phyloP scores from a whole-genome alignment of 64 coral and sea anemone species.

The Astreopora myriophthalma region DNA sequence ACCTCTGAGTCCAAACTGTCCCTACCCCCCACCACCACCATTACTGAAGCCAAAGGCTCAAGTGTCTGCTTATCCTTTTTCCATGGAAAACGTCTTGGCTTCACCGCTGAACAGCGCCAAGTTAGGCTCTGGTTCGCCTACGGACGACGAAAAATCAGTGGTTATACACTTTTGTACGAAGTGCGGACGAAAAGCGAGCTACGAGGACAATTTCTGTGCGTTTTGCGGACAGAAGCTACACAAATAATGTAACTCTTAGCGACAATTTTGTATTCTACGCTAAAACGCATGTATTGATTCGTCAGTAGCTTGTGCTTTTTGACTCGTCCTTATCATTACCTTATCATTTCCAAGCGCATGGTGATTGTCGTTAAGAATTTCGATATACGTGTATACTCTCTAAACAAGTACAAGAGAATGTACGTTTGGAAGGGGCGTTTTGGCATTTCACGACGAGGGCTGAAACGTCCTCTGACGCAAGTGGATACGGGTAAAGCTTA shows the following conservation, averaged over 20 bases:
- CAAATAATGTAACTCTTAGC: slow-evolving; percentile 48
- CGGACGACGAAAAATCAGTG: slow-evolving; percentile 52
- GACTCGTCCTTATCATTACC: no score
- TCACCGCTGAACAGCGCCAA: not conserved
- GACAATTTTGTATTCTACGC: not conserved
- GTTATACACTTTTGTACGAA: slow-evolving; percentile 88
- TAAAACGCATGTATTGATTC: not conserved
- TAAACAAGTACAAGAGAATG: not conserved
- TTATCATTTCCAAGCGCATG: no score
- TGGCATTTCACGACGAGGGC: slow-evolving; percentile 8
- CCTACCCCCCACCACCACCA: slow-evolving; percentile 73
- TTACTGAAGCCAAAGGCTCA: slow-evolving; percentile 88
- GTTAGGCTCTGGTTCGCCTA: slow-evolving; percentile 14
- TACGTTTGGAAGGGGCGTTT: not conserved
- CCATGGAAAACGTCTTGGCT: slow-evolving; percentile 73
- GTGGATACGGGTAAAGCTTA: not conserved
- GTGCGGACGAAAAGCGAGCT: slow-evolving; percentile 79
- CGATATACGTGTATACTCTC: not conserved
- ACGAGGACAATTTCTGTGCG: slow-evolving; percentile 90
- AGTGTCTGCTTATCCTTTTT: slow-evolving; percentile 50
- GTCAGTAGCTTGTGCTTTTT: not conserved
- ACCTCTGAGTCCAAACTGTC: slow-evolving; percentile 34
- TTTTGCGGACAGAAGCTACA: slow-evolving; percentile 89
- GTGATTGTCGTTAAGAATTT: no score
- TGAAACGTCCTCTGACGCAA: not conserved